phyloP scores from a whole-genome alignment of 1,140 invertebrate species.

The Cardiocondyla obscurior region DNA sequence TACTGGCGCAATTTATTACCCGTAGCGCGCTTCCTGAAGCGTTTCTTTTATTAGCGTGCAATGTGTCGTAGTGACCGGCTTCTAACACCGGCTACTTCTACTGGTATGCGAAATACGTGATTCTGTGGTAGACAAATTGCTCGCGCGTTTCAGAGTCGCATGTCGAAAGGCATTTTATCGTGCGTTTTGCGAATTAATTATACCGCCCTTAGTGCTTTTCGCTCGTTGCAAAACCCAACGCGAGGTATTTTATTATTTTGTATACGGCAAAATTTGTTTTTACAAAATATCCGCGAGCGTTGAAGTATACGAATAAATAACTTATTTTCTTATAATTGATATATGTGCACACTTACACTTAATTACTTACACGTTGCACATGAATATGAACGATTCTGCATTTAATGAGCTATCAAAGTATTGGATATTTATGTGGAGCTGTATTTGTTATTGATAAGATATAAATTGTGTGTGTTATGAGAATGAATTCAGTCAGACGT shows the following conservation, averaged over 20 bases:
- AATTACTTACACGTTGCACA: not conserved
- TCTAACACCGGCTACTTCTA: not conserved
- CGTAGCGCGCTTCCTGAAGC: constrained; percentile 3
- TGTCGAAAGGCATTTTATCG: not conserved
- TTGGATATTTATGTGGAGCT: not conserved
- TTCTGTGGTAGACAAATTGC: constrained; percentile 6
- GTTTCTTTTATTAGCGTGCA: constrained; percentile 21
- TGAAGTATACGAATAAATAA: not conserved
- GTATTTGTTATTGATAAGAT: not conserved
- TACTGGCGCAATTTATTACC: constrained; percentile 46
- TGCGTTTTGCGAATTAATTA: constrained; percentile 28
- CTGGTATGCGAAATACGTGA: not conserved
- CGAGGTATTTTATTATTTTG: not conserved
- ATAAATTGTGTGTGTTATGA: not conserved
- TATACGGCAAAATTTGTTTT: not conserved
- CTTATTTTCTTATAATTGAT: not conserved
- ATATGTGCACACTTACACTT: not conserved
- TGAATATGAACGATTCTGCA: not conserved
- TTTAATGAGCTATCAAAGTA: not conserved
- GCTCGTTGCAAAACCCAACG: not conserved
- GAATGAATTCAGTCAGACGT: not conserved
- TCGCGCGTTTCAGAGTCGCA: constrained; percentile 28
- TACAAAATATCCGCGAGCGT: not conserved
- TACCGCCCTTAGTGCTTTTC: not conserved
- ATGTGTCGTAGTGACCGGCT: not conserved